These are phyloP conservation scores for Liodrosophila aerea DNA, from an alignment of 2,888 invertebrate genomes.

Conservation along the genomic window DNA sequence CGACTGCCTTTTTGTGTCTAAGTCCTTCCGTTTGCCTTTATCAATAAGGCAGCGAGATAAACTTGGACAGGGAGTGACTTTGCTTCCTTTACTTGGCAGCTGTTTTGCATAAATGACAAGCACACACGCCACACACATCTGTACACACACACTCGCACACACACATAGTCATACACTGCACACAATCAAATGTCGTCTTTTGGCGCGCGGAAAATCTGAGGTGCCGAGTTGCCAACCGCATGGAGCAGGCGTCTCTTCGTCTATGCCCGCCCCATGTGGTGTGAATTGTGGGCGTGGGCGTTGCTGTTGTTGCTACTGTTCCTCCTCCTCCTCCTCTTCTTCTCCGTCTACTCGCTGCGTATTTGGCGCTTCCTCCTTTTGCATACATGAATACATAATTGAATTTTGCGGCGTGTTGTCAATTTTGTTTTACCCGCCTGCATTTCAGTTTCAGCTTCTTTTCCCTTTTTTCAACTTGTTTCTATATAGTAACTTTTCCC, in stretches of 20 bases:
- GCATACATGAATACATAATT: constrained; percentile 77
- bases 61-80: constrained; percentile 61
- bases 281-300: constrained; percentile 43
- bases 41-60: constrained; percentile 68
- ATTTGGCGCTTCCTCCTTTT: constrained; percentile 71
- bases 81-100: constrained; percentile 67
- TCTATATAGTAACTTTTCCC: constrained; percentile 2
- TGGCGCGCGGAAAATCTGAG: constrained; percentile 19
- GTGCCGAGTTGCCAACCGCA: constrained; percentile 45
- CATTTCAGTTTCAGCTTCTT: constrained; percentile 33
- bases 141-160: constrained; percentile 14
- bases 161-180: constrained; percentile 18
- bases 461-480: background rate
- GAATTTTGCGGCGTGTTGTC: constrained; percentile 76
- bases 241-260: constrained; percentile 48
- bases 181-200: constrained; percentile 64
- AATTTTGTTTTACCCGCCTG: constrained; percentile 69
- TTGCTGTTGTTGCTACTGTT: constrained; percentile 14
- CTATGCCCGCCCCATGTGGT: constrained; percentile 47
- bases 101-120: constrained; percentile 72
- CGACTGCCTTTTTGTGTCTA: constrained; percentile 59
- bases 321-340: background rate
- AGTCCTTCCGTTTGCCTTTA: constrained; percentile 73
- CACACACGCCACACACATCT: constrained; percentile 30
- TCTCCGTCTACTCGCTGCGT: constrained; percentile 41